Evolutionary conservation across 53 echinoderm and acorn worm genomes (phyloP), one percentile per base, ranked within the genome.

Genomic region (Hippasteria phrygiana): DNA sequence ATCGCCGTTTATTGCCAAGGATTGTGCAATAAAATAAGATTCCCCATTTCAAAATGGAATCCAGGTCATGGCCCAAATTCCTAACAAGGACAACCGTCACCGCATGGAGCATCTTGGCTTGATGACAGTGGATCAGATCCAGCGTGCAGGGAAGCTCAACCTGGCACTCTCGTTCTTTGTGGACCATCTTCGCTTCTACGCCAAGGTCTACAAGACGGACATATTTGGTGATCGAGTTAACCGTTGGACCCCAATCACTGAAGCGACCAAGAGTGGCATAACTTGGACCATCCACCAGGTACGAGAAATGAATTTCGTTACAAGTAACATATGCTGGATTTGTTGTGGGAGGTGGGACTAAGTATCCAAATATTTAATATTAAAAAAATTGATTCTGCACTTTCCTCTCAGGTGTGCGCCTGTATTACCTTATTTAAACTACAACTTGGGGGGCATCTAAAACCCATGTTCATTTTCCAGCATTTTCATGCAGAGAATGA

Each of bases 281-380:
- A 83, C 70, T 17, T 92, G 92, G 89, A 80, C 92, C 14, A 92
- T 92, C 27, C 92, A 92, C 54, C 92, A 92, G 89, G 92, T 92
- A 89, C 14, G 8, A 5, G 5, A 31, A n/a, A n/a, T n/a, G n/a
- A n/a, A n/a, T n/a, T n/a, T n/a, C n/a, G n/a, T n/a, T n/a, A n/a
- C n/a, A n/a, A n/a, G n/a, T n/a, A n/a, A n/a, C n/a, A n/a, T n/a
- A n/a, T n/a, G n/a, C n/a, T n/a, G n/a, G n/a, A n/a, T n/a, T n/a
- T n/a, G n/a, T n/a, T n/a, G n/a, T n/a, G n/a, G n/a, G n/a, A n/a
- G n/a, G n/a, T n/a, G n/a, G n/a, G n/a, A n/a, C n/a, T n/a, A n/a
- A n/a, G n/a, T n/a, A n/a, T n/a, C n/a, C n/a, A n/a, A n/a, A n/a
- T n/a, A n/a, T n/a, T n/a, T n/a, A n/a, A 1, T 1, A 20, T 12